These are phyloP conservation scores for Sipha maydis DNA, from an alignment of 2,888 invertebrate genomes.

Conservation along the genomic window DNA sequence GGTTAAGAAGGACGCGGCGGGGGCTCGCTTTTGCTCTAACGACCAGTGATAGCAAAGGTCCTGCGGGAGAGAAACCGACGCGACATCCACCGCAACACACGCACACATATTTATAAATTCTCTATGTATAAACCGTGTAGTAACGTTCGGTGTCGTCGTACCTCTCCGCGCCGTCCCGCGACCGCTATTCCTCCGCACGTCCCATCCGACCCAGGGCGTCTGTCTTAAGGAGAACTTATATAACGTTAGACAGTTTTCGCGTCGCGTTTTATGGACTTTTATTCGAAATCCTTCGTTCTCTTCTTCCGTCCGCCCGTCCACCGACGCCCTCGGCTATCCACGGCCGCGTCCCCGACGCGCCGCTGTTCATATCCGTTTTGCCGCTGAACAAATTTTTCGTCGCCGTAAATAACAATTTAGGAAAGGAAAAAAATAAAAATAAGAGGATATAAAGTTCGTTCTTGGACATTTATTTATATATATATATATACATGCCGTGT, in stretches of 20 bases:
- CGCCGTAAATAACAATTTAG: slow-evolving; percentile 54
- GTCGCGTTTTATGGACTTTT: neutral
- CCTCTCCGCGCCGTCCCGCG: neutral
- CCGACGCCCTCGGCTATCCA: neutral
- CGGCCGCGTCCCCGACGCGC: neutral
- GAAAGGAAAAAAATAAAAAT: neutral
- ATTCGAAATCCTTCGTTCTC: too few relatives aligned
- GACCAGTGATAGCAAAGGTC: slow-evolving; percentile 43
- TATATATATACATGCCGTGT: neutral
- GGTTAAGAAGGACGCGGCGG: neutral
- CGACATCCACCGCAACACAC: neutral
- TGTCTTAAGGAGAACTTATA: slow-evolving; percentile 50
- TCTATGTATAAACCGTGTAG: neutral
- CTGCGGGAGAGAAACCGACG: slow-evolving; percentile 19
- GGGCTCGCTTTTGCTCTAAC: slow-evolving; percentile 1
- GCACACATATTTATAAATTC: neutral
- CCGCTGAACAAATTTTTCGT: slow-evolving; percentile 41
- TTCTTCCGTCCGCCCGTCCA: too few relatives aligned
- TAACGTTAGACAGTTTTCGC: slow-evolving; percentile 30
- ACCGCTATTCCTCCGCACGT: neutral
- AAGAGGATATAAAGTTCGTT: slow-evolving; percentile 16
- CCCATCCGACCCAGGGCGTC: neutral
- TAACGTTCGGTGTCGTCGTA: slow-evolving; percentile 45
- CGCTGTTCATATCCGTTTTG: neutral
- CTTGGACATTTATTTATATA: neutral